phyloP scores from a whole-genome alignment of 1,140 invertebrate species.

The Papilio polyxenes region DNA sequence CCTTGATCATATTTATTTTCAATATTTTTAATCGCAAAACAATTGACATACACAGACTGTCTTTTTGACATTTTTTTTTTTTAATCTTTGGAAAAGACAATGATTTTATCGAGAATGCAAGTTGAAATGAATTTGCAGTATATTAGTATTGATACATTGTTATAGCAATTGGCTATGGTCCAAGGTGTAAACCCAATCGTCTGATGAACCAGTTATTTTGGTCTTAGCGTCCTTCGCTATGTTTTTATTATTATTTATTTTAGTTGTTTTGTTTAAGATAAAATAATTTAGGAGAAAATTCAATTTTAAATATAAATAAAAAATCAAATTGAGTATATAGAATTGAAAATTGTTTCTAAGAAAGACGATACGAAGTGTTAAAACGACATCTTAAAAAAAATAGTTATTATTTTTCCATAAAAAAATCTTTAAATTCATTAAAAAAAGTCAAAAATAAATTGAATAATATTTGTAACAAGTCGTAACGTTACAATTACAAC shows the following conservation, averaged over 20 bases:
- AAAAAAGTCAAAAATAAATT: too few relatives aligned
- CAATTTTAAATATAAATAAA: not conserved
- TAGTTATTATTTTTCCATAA: too few relatives aligned
- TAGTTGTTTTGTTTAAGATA: slow-evolving; percentile 46
- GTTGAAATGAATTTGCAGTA: slow-evolving; percentile 30
- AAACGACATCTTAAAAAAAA: too few relatives aligned
- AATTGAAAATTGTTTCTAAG: too few relatives aligned
- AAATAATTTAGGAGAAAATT: slow-evolving; percentile 24
- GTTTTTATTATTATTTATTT: slow-evolving; percentile 63
- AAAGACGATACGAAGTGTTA: too few relatives aligned
- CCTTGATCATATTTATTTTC: not conserved
- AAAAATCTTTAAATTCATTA: too few relatives aligned
- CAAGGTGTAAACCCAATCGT: slow-evolving; percentile 60
- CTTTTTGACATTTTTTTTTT: slow-evolving; percentile 1
- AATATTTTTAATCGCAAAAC: not conserved
- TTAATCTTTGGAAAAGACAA: not conserved
- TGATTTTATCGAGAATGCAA: not conserved
- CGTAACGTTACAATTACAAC: not conserved
- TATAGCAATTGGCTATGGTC: slow-evolving; percentile 52
- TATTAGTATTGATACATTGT: slow-evolving; percentile 42
- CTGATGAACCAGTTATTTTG: slow-evolving; percentile 66
- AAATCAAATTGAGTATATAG: not conserved
- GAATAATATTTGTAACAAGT: not conserved
- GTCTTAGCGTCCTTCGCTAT: slow-evolving; percentile 62
- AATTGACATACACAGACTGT: not conserved